Base-by-base conservation (phyloP, 2,113 vertebrate genomes). In the Carettochelys insculpta region DNA sequence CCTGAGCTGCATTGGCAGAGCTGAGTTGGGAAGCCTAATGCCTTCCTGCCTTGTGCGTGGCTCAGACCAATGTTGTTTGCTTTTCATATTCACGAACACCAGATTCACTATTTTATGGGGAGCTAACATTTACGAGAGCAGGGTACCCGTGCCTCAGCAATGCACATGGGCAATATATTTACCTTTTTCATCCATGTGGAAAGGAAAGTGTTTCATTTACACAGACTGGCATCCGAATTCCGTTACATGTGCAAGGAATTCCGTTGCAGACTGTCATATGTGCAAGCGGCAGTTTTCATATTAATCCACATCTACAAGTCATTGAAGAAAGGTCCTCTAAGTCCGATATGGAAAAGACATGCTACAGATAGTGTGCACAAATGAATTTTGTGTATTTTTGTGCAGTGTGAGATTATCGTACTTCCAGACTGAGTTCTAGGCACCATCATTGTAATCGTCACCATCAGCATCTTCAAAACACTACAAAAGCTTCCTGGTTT, bases 321-420 rank as follows among this genome's bases (percentile, higher is more conserved):
- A 24, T 13, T 22, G 22, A 3, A 6, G 45, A 6, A 43, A 52
- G 31, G 45, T 73, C 79, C 81, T 79, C 65, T 20, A 25, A 1
- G 12, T 75, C 2, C 6, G 0, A 4, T 54, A 52, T 0, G 0
- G 50, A 54, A 75, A 25, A 56, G 27, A 7, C 51, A 12, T 51
- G 12, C 12, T n/a, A 52, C 25, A 25, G 38, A 10, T 29, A 91
- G 25, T 14, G 71, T 61, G 19, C 3, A 5, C 14, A 92, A 82
- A 82, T 47, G 84, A 61, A 51, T 43, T 80, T 75, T 16, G 8
- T 2, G 2, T 41, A 2, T 77, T 83, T 89, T 56, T 89, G 17
- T 31, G 53, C 68, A 19, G 47, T 71, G 16, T 0, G 0, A 58
- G 47, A 47, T 41, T 3, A 2, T 2, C 6, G 50, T 34, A 10